Percentiles rank a stretch among this genome's conserved stretches.
Conservation (phyloP, 2,888 invertebrate genomes). For the Gryllus longicercus region DNA sequence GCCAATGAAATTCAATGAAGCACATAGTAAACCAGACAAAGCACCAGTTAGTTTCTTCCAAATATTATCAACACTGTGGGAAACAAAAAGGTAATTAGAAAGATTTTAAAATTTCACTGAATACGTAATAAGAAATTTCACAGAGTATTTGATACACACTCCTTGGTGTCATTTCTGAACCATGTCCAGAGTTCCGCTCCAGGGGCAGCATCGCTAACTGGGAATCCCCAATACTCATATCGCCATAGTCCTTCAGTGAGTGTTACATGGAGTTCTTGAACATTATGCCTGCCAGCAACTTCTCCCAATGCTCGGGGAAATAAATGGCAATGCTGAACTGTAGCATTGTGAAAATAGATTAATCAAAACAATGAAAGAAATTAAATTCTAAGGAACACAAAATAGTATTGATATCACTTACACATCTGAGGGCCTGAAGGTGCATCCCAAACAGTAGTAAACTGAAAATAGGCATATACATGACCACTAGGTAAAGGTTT, state of each 20-base stretch:
- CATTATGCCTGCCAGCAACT: slow-evolving; percentile 75
- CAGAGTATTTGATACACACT: slow-evolving; percentile 43
- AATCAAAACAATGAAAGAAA: neutral
- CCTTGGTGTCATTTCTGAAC: slow-evolving; percentile 67
- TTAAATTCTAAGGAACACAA: slow-evolving; percentile 30
- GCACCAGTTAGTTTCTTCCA: slow-evolving; percentile 89
- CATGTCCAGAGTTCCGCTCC: slow-evolving; percentile 94
- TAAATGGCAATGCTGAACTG: slow-evolving; percentile 78
- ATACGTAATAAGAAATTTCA: slow-evolving; percentile 21
- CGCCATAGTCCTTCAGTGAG: slow-evolving; percentile 94
- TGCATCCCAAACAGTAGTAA: slow-evolving; percentile 73
- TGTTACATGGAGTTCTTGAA: slow-evolving; percentile 86
- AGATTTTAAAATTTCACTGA: neutral
- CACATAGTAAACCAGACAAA: slow-evolving; percentile 91
- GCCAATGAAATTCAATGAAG: slow-evolving; percentile 92
- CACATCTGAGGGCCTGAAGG: slow-evolving; percentile 56
- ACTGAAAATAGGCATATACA: slow-evolving; percentile 87
- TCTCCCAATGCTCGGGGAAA: slow-evolving; percentile 88
- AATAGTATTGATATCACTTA: slow-evolving; percentile 48
- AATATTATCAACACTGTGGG: slow-evolving; percentile 67
- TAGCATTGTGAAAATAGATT: slow-evolving; percentile 21
- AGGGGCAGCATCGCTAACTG: slow-evolving; percentile 81
- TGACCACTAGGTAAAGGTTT: slow-evolving; percentile 81
- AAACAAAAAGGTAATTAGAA: slow-evolving; percentile 28
- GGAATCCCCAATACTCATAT: slow-evolving; percentile 92